Evolutionary conservation across 2,888 invertebrate species (phyloP).

Genomic region (Cacoxenus indagator): DNA sequence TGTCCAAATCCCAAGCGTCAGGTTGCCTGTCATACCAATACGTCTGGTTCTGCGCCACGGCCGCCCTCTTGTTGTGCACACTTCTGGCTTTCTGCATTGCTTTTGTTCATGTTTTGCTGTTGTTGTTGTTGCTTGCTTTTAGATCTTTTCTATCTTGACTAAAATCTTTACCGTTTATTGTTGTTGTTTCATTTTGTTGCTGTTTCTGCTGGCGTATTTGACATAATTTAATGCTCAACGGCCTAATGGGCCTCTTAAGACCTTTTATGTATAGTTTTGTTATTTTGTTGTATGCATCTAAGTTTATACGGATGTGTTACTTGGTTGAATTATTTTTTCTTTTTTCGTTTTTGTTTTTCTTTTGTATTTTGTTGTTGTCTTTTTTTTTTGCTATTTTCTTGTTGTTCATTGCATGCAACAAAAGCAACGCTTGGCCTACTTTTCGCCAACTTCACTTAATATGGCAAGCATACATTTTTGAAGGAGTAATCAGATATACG

Average conservation of each 20-base stretch:
- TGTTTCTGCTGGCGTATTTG: slow-evolving; percentile 6
- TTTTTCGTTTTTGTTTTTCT: neutral
- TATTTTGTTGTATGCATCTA: neutral
- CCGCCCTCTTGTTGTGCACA: neutral
- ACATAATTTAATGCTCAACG: slow-evolving; percentile 23
- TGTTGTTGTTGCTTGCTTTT: neutral
- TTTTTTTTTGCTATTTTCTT: no score
- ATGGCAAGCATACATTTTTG: no score
- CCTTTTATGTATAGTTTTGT: neutral
- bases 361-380: neutral
- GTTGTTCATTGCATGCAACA: no score
- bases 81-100: neutral
- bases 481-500: no score
- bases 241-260: slow-evolving; percentile 4
- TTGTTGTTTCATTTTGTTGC: slow-evolving; percentile 5
- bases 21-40: neutral
- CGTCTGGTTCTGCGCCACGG: neutral
- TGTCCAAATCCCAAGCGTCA: neutral
- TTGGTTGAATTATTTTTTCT: neutral
- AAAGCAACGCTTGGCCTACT: no score
- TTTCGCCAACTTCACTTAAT: no score
- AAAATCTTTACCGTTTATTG: neutral
- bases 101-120: slow-evolving; percentile 20
- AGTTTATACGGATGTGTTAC: neutral
- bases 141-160: slow-evolving; percentile 10